A percentile compares a stretch with the other conserved stretches of the same genome.
Evolutionary conservation across 2,113 vertebrate genomes (phyloP).

Genomic region (Takifugu flavidus): DNA sequence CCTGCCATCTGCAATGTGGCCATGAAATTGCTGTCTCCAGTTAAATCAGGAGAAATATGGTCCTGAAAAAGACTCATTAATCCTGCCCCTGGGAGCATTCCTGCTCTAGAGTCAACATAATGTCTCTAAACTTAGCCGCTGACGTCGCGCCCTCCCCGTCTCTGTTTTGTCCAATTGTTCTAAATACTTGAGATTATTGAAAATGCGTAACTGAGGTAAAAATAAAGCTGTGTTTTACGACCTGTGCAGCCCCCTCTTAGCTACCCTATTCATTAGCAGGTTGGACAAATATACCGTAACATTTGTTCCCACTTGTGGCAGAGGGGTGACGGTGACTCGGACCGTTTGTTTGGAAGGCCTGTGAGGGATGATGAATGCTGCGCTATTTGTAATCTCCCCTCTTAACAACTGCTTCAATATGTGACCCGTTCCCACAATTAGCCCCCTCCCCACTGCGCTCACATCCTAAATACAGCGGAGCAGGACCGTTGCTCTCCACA

Average conservation of each 20-base stretch:
- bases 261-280: constrained; percentile 53
- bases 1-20: constrained; percentile 24
- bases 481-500: constrained; percentile 6
- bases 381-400: constrained; percentile 44
- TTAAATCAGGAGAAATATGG: constrained; percentile 49
- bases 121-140: constrained; percentile 42
- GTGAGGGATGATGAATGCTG: constrained; percentile 58
- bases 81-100: background rate
- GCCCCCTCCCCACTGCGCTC: constrained; percentile 52
- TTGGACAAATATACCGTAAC: constrained; percentile 63
- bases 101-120: constrained; percentile 9
- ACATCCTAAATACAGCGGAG: constrained; percentile 34
- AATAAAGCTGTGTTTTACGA: constrained; percentile 46
- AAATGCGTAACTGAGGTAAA: constrained; percentile 45
- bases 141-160: constrained; percentile 44
- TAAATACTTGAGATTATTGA: constrained; percentile 43
- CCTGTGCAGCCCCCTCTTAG: constrained; percentile 6
- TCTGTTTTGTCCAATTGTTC: constrained; percentile 36
- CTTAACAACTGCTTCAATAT: constrained; percentile 67
- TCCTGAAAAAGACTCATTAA: constrained; percentile 33
- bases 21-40: constrained; percentile 61
- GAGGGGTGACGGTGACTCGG: constrained; percentile 25
- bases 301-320: constrained; percentile 44
- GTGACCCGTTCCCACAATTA: constrained; percentile 71
- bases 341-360: constrained; percentile 62